These are phyloP conservation scores for Neotragus pygmaeus DNA, from an alignment of 2,113 vertebrate genomes.

Conservation along the genomic window DNA sequence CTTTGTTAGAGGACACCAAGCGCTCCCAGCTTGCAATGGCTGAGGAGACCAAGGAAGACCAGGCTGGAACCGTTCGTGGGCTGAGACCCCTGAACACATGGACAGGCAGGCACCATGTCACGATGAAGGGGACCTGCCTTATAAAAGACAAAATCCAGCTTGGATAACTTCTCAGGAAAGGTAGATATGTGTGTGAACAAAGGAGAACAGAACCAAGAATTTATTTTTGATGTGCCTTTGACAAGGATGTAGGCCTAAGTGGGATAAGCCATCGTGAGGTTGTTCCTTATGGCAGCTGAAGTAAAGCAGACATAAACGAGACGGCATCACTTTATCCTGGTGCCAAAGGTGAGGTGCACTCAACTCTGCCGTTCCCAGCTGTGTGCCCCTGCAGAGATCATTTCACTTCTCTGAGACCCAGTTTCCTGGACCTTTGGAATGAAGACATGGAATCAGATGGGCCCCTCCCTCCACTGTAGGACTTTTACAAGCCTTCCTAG, in stretches of 20 bases:
- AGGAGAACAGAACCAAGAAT: not conserved
- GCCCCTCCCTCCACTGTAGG: not conserved
- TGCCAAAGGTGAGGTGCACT: not conserved
- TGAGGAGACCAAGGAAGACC: not conserved
- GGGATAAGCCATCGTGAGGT: not conserved
- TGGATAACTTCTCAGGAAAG: not conserved
- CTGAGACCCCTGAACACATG: not conserved
- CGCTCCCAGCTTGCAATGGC: not conserved
- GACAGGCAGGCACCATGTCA: not conserved
- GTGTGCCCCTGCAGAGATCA: not conserved
- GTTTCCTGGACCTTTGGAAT: not conserved
- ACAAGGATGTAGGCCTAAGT: not conserved
- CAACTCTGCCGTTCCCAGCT: not conserved
- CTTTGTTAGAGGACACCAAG: not conserved
- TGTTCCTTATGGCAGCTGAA: not conserved
- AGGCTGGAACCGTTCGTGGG: not conserved
- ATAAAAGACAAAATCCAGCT: not conserved
- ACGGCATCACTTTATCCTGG: not conserved
- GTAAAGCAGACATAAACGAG: not conserved
- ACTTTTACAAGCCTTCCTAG: not conserved
- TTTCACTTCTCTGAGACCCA: not conserved
- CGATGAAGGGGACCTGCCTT: not conserved
- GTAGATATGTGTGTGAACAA: not conserved
- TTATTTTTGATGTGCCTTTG: not conserved
- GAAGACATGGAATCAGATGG: not conserved